Percentiles rank a stretch among this genome's conserved stretches.
Evolutionary conservation across 2,888 invertebrate genomes (phyloP).

Genomic region (Cyclophora punctaria): DNA sequence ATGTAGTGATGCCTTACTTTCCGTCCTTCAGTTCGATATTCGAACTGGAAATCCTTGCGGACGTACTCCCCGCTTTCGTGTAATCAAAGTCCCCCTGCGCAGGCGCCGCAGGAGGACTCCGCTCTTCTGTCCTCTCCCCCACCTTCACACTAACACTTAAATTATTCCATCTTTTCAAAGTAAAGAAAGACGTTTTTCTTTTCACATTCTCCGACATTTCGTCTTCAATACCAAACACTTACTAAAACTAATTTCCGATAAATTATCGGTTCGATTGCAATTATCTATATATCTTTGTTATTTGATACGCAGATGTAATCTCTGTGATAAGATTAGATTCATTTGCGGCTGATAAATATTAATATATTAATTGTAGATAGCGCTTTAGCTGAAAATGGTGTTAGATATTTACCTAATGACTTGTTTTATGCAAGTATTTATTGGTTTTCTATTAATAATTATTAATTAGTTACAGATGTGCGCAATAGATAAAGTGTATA

Average conservation of each 20-base stretch:
- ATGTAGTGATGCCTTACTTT: too few relatives aligned
- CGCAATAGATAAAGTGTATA: too few relatives aligned
- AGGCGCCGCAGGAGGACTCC: conserved; percentile 2
- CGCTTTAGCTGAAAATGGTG: conserved; percentile 1
- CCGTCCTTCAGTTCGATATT: too few relatives aligned
- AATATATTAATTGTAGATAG: too few relatives aligned
- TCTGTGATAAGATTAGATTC: conserved; percentile 12
- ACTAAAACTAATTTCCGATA: conserved; percentile 19
- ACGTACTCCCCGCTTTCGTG: conserved; percentile 1
- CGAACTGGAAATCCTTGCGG: background rate
- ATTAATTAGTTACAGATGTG: too few relatives aligned
- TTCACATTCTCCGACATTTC: conserved; percentile 58
- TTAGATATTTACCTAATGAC: background rate
- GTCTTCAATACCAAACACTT: conserved; percentile 20
- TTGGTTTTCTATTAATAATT: too few relatives aligned
- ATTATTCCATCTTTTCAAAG: conserved; percentile 50
- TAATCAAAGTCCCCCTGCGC: background rate
- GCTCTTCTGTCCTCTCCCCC: conserved; percentile 17
- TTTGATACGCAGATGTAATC: conserved; percentile 14
- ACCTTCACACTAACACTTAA: conserved; percentile 26
- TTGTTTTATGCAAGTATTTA: background rate
- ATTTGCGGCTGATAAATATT: too few relatives aligned
- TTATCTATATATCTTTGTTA: conserved; percentile 6
- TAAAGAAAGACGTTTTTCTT: conserved; percentile 51
- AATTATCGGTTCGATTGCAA: conserved; percentile 16